phyloP scores from a whole-genome alignment of 2,113 vertebrate genomes.

The Poecile atricapillus region DNA sequence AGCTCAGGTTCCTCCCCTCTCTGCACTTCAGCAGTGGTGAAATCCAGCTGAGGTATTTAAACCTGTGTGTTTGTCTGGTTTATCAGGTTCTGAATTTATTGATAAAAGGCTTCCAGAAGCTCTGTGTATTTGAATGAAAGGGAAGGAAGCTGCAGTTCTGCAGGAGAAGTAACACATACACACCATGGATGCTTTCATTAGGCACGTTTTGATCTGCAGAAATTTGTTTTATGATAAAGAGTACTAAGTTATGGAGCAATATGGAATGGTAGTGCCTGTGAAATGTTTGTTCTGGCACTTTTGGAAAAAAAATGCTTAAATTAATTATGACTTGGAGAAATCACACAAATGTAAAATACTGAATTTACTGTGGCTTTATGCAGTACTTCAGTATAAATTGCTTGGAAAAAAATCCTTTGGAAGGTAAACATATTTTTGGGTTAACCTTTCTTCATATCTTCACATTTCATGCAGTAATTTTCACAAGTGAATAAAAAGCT shows the following conservation, averaged over 20 bases:
- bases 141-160: not conserved
- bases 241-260: fast-evolving
- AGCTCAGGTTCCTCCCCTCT: not conserved
- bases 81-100: not conserved
- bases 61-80: not conserved
- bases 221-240: not conserved
- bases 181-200: not conserved
- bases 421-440: not conserved
- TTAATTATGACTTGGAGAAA: not conserved
- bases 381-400: not conserved
- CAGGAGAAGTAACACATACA: not conserved
- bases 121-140: not conserved
- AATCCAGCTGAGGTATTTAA: not conserved
- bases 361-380: not conserved
- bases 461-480: not conserved
- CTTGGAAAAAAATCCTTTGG: not conserved
- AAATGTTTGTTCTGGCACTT: not conserved
- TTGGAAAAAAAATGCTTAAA: not conserved
- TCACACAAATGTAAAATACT: not conserved
- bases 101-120: not conserved
- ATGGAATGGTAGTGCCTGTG: not conserved
- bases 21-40: fast-evolving
- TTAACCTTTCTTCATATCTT: not conserved
- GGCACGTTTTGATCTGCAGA: not conserved
- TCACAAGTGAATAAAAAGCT: not conserved